A percentile compares a stretch with the other conserved stretches of the same genome.
Evolutionary conservation across 37 sponge, comb jelly and placozoan genomes (phyloP).

Genomic region (Mnemiopsis leidyi): DNA sequence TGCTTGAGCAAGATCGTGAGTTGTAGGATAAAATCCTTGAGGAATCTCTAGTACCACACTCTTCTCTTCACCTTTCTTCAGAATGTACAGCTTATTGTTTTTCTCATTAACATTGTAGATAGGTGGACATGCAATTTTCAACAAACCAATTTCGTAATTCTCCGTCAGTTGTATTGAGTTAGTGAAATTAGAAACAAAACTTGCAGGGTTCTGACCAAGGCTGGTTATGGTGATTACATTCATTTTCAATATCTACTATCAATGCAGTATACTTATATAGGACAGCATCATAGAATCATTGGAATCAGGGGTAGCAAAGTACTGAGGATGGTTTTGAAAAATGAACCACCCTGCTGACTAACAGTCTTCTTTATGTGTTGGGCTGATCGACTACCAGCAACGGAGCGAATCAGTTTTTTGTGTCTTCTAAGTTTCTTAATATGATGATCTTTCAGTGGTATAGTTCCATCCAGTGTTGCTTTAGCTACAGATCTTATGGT

Average conservation of each 20-base stretch:
- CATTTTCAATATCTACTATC: not conserved
- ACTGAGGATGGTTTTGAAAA: not conserved
- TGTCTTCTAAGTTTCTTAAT: not conserved
- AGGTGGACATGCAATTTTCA: not conserved
- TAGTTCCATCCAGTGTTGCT: not conserved
- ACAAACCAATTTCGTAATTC: not conserved
- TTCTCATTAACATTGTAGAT: not conserved
- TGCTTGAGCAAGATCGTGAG: conserved; percentile 3
- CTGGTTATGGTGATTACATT: conserved; percentile 11
- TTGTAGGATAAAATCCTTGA: not conserved
- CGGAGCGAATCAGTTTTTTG: not conserved
- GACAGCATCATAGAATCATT: not conserved
- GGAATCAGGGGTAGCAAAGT: conserved; percentile 7
- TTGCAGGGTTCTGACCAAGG: not conserved
- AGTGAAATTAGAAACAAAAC: not conserved
- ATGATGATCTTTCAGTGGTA: not conserved
- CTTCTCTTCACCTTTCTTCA: not conserved
- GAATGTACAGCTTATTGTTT: not conserved
- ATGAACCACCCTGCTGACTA: not conserved
- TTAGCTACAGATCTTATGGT: not conserved
- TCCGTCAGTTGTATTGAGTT: not conserved
- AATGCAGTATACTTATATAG: not conserved
- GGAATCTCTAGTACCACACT: not conserved
- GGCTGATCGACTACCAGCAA: not conserved
- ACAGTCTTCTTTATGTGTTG: not conserved